Evolutionary conservation across 2,113 vertebrate genomes (phyloP).

Genomic region (Dendrocopos noguchii): DNA sequence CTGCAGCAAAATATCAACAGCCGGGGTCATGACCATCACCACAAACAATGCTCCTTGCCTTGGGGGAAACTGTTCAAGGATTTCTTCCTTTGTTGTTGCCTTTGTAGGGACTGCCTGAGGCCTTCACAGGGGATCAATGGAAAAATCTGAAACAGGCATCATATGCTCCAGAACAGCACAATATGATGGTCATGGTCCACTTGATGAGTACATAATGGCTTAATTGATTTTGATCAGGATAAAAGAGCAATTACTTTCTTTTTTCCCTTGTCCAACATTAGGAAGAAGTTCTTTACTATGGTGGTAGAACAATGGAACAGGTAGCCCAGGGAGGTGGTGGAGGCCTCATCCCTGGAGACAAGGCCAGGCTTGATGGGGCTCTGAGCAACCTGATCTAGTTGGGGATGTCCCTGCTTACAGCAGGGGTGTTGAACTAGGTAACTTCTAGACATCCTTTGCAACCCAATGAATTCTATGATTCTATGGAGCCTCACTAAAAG

Average conservation of each 20-base stretch:
- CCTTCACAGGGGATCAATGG: not conserved
- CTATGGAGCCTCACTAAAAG: not conserved
- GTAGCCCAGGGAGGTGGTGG: too few species aligned
- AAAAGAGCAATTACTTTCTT: not conserved
- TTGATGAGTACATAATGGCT: not conserved
- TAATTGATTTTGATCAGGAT: not conserved
- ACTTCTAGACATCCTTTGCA: too few species aligned
- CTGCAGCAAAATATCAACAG: not conserved
- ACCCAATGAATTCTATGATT: too few species aligned
- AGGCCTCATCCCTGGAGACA: too few species aligned
- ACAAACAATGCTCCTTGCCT: constrained; percentile 18
- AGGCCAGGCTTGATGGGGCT: too few species aligned
- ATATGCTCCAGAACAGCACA: not conserved
- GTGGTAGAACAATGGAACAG: too few species aligned
- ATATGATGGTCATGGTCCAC: not conserved
- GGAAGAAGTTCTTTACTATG: too few species aligned
- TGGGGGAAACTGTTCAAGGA: not conserved
- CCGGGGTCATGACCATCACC: not conserved
- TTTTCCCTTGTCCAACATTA: not conserved
- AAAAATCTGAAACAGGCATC: not conserved
- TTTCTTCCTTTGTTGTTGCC: not conserved
- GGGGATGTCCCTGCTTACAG: too few species aligned
- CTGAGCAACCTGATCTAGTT: too few species aligned
- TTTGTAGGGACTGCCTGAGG: not conserved
- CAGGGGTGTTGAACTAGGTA: too few species aligned